A percentile compares a stretch with the other conserved stretches of the same genome.
Evolutionary conservation across 2,797 vertebrate genomes (phyloP).

Genomic region (Sylvia borin): DNA sequence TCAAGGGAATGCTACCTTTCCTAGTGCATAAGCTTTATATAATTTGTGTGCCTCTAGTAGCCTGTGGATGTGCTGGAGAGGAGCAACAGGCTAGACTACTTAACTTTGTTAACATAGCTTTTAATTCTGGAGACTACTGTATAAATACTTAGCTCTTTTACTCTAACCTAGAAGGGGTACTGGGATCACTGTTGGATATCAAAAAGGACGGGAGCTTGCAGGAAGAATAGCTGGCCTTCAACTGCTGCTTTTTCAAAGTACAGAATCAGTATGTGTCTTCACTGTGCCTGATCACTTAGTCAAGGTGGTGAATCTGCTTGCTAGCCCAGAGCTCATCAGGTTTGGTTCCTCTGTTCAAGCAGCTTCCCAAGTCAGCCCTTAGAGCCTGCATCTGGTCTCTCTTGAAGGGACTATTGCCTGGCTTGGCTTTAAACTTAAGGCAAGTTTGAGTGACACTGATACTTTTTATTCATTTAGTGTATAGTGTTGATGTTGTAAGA

Average conservation of each 20-base stretch:
- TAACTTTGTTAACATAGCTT: slow-evolving; percentile 7
- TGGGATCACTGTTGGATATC: background rate
- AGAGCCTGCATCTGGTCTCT: background rate
- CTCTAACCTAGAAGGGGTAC: background rate
- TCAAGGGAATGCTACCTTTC: background rate
- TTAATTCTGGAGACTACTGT: slow-evolving; percentile 33
- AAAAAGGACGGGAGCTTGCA: background rate
- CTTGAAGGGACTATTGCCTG: background rate
- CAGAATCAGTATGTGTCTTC: background rate
- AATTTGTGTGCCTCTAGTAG: background rate
- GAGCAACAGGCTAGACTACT: slow-evolving; percentile 19
- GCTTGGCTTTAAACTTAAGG: slow-evolving; percentile 4
- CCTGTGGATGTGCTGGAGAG: background rate
- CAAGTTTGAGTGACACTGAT: background rate
- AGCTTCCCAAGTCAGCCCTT: background rate
- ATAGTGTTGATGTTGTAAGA: slow-evolving; percentile 2
- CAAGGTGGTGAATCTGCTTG: background rate
- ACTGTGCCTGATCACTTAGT: background rate
- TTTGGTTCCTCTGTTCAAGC: background rate
- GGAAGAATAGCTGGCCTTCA: background rate
- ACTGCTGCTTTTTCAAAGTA: slow-evolving; percentile 6
- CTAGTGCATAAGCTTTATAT: slow-evolving; percentile 19
- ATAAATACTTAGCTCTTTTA: background rate
- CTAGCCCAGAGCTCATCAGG: background rate
- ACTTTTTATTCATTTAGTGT: background rate